Base-by-base conservation (phyloP, 2,888 invertebrate species). In the Volucella inanis region DNA sequence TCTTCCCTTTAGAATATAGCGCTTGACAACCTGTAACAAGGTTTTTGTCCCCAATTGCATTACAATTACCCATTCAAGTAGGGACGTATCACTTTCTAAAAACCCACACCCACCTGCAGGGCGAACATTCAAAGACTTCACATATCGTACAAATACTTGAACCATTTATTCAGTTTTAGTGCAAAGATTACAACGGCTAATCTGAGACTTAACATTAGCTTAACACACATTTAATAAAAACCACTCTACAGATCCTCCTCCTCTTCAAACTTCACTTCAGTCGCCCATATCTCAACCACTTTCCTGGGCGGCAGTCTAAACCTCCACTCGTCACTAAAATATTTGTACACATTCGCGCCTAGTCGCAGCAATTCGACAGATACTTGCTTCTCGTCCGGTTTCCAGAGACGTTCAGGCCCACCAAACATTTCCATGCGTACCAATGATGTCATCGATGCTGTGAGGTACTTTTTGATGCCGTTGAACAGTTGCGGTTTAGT, bases 361-460 rank as follows among this genome's bases (percentile, higher is more conserved):
- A 92, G 85, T 15, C 88, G 89, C 31, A 91, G 74, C 8, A 92
- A 62, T 59, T 92, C 92, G 10, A 88, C 86, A 1, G 90, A 87
- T 38, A 89, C 89, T 3, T 88, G 88, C n/a, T 89, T 90, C 83
- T 92, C 92, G 78, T 92, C 92, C 0, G 88, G 78, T 77, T 90
- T 90, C 90, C 91, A 92, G 12, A 87, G 83, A 8, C 92, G 90
- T 9, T 92, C 92, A 0, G 89, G 87, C 38, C 87, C 88, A 0
- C 91, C 91, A 83, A 92, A 92, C 89, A 92, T 90, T 89, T 92
- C 92, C 91, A 92, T 92, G 9, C 92, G 90, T 4, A 92, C 87
- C n/a, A 92, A 79, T 0, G 92, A 88, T 0, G 89, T 88, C 91
- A 92, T 92, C 8, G 92, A 89, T 2, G 90, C 88, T 14, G 89